phyloP scores from a whole-genome alignment of 2,888 invertebrate species.

The Phyllotreta cruciferae region DNA sequence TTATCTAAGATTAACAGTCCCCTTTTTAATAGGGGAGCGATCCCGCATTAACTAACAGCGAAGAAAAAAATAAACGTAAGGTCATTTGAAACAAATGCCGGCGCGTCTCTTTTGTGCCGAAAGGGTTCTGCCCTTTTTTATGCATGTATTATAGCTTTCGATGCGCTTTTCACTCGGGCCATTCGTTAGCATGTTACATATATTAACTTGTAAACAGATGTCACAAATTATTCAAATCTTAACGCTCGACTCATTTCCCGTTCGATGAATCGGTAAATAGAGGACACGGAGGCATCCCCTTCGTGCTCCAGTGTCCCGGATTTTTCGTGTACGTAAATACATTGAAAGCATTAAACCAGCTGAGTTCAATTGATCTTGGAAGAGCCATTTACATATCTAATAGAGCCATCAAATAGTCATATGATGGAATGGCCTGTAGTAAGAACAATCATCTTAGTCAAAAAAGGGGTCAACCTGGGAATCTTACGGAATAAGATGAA shows the following conservation, averaged over 20 bases:
- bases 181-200: constrained; percentile 44
- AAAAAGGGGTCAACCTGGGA: too few species aligned
- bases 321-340: too few species aligned
- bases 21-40: constrained; percentile 34
- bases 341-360: too few species aligned
- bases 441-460: too few species aligned
- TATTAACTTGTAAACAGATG: constrained; percentile 57
- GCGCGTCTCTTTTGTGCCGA: constrained; percentile 39
- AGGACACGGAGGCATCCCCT: constrained; percentile 5
- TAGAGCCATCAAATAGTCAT: too few species aligned
- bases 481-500: too few species aligned
- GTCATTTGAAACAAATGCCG: constrained; percentile 49
- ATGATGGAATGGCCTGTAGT: too few species aligned
- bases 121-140: constrained; percentile 45
- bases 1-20: constrained; percentile 22
- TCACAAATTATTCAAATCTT: constrained; percentile 49
- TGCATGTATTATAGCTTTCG: constrained; percentile 48
- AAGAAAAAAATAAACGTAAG: constrained; percentile 33
- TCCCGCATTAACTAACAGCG: constrained; percentile 11
- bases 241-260: constrained; percentile 30
- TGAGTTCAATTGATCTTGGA: too few species aligned
- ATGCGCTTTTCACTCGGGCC: constrained; percentile 48
- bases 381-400: too few species aligned
- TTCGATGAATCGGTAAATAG: constrained; percentile 38
- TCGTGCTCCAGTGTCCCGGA: neutral